These are phyloP conservation scores for Sparus aurata DNA, from an alignment of 2,797 vertebrate species.

Conservation along the genomic window DNA sequence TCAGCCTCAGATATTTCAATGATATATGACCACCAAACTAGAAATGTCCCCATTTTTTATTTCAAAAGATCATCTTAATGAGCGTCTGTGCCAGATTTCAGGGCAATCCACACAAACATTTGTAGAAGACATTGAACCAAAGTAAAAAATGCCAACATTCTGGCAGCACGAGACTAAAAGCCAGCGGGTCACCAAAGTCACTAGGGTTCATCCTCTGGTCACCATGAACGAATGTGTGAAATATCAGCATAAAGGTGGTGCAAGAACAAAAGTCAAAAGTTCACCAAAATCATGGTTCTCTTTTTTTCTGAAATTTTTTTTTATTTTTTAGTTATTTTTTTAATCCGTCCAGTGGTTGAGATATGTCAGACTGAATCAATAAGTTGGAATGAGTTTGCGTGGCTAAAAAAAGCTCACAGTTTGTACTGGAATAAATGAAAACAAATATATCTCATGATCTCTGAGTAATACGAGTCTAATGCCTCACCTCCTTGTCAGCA, in stretches of 20 bases:
- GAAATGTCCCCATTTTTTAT: too few species aligned
- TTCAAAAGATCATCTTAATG: too few species aligned
- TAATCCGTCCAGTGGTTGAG: too few species aligned
- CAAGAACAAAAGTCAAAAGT: neutral
- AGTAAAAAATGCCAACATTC: neutral
- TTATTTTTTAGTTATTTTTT: too few species aligned
- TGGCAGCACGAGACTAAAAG: neutral
- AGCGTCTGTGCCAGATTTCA: neutral
- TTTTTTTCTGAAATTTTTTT: too few species aligned
- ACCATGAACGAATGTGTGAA: neutral
- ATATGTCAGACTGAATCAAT: neutral
- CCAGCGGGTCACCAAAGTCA: neutral
- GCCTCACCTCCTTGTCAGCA: neutral
- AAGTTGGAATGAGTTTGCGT: neutral
- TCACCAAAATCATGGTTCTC: neutral
- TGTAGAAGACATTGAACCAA: neutral
- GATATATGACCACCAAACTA: too few species aligned
- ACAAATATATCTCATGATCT: neutral
- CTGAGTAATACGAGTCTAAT: neutral
- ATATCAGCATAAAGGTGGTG: neutral
- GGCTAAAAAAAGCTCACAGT: neutral
- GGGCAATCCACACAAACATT: neutral
- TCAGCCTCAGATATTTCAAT: too few species aligned
- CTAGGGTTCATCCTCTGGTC: neutral
- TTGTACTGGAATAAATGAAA: neutral